Percentiles rank a stretch among this genome's conserved stretches.
These are phyloP conservation scores for Leiothrix lutea DNA, from an alignment of 2,113 vertebrate genomes.

Conservation along the genomic window DNA sequence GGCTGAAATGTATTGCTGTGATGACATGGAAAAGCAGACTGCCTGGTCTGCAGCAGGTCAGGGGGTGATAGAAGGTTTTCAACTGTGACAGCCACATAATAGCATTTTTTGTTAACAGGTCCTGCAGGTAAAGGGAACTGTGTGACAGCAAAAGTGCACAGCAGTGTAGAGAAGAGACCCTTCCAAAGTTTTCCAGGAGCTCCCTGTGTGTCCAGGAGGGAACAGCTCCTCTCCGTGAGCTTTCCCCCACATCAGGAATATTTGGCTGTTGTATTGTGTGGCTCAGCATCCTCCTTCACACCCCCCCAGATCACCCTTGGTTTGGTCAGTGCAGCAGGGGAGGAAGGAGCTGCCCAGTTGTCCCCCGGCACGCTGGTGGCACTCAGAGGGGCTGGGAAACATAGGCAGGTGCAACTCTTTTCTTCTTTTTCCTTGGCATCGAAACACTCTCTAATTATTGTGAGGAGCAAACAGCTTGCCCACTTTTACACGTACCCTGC, in stretches of 20 bases:
- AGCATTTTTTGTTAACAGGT: neutral
- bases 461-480: conserved; percentile 49
- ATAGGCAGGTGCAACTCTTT: conserved; percentile 29
- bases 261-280: neutral
- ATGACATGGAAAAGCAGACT: neutral
- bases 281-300: neutral
- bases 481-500: conserved; percentile 57
- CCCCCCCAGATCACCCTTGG: fast-evolving
- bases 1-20: neutral
- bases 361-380: neutral
- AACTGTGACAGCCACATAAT: fast-evolving
- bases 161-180: neutral
- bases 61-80: neutral
- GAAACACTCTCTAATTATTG: conserved; percentile 18
- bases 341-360: neutral
- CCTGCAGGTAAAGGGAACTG: neutral
- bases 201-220: neutral
- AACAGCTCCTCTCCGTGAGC: neutral
- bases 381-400: neutral
- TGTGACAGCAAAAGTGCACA: neutral
- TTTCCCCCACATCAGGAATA: neutral
- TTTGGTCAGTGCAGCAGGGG: neutral
- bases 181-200: neutral
- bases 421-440: conserved; percentile 27
- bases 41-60: neutral